phyloP scores from a whole-genome alignment of 1,140 invertebrate genomes.

The Eueides isabella region DNA sequence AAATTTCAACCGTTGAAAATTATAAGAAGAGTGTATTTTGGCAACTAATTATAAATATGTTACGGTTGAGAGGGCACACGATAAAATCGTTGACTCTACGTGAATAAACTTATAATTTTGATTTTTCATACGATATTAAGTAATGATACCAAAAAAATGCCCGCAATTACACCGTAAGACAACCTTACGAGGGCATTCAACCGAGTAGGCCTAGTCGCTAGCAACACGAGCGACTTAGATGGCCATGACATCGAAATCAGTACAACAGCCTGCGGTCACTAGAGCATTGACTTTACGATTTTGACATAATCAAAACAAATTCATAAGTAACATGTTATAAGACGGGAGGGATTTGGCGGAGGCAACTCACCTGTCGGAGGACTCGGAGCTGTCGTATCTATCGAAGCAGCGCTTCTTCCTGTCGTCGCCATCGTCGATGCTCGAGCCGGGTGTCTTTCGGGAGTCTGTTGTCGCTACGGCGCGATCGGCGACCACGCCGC shows the following conservation, averaged over 20 bases:
- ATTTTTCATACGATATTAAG: slow-evolving; percentile 14
- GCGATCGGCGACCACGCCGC: slow-evolving; percentile 74
- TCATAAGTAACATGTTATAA: slow-evolving; percentile 40
- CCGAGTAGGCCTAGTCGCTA: slow-evolving; percentile 58
- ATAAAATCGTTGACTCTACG: slow-evolving; percentile 35
- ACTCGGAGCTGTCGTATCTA: slow-evolving; percentile 94
- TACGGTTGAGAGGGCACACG: slow-evolving; percentile 34
- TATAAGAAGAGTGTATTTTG: slow-evolving; percentile 30
- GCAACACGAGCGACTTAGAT: slow-evolving; percentile 67
- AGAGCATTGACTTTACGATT: slow-evolving; percentile 76
- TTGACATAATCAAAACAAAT: slow-evolving; percentile 61
- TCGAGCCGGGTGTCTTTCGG: slow-evolving; percentile 59
- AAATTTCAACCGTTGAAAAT: slow-evolving; percentile 28
- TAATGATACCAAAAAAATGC: neutral
- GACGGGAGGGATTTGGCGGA: neutral
- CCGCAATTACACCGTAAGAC: neutral
- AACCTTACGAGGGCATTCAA: slow-evolving; percentile 70
- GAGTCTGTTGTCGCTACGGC: slow-evolving; percentile 59
- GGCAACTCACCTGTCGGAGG: slow-evolving; percentile 90
- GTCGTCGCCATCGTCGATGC: slow-evolving; percentile 80
- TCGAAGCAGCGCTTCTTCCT: slow-evolving; percentile 92
- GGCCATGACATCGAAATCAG: slow-evolving; percentile 79
- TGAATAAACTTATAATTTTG: slow-evolving; percentile 28
- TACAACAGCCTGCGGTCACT: slow-evolving; percentile 76
- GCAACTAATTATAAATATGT: slow-evolving; percentile 36